Conservation (phyloP, 2,113 vertebrate species). For the Mastomys coucha region DNA sequence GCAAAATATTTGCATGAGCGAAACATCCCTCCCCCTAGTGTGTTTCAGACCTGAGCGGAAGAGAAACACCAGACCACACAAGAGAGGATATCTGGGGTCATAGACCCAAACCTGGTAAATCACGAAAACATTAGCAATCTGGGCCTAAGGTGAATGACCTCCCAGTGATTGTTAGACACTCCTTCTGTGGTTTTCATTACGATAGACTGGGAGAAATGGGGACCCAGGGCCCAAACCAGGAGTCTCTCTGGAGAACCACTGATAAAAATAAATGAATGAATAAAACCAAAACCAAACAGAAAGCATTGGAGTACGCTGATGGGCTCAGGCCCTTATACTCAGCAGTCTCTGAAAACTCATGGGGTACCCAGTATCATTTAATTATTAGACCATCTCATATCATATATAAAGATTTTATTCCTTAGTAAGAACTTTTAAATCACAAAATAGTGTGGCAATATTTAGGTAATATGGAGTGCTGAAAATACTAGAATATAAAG, state of each 20-base stretch:
- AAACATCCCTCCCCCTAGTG: background rate
- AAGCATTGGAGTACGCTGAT: background rate
- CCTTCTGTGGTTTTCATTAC: slow-evolving; percentile 57
- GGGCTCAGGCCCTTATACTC: background rate
- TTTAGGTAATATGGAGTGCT: slow-evolving; percentile 88
- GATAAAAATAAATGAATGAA: background rate
- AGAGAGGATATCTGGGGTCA: slow-evolving; percentile 10
- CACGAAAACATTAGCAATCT: slow-evolving; percentile 1
- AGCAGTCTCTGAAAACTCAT: slow-evolving; percentile 27
- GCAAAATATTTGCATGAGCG: background rate
- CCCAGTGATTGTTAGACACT: background rate
- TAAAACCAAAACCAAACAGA: background rate
- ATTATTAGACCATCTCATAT: slow-evolving; percentile 86
- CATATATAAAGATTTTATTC: slow-evolving; percentile 90
- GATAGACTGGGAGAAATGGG: background rate
- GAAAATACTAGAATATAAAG: slow-evolving; percentile 90
- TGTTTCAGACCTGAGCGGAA: background rate
- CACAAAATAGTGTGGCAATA: slow-evolving; percentile 91
- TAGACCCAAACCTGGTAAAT: background rate
- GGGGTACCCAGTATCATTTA: slow-evolving; percentile 63
- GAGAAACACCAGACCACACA: background rate
- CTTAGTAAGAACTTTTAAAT: slow-evolving; percentile 89
- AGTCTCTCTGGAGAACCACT: slow-evolving; percentile 11
- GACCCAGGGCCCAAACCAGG: slow-evolving; percentile 17
- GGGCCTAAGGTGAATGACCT: slow-evolving; percentile 26